These are phyloP conservation scores for Elgaria multicarinata DNA, from an alignment of 2,113 vertebrate species.

Conservation along the genomic window DNA sequence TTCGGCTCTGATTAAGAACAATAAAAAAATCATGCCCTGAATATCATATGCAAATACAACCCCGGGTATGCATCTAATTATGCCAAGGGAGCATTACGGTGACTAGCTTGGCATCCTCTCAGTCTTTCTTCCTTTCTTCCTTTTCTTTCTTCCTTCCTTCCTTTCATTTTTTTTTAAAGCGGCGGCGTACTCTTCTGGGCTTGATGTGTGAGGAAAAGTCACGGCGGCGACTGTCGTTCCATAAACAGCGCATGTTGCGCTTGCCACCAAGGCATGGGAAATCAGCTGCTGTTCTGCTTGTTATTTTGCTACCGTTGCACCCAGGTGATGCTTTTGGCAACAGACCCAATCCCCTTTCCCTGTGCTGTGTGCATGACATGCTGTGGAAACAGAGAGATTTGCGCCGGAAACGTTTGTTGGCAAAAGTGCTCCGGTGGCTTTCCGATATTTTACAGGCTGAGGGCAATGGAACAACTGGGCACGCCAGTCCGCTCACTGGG, in stretches of 20 bases:
- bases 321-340: slow-evolving; percentile 64
- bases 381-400: background rate
- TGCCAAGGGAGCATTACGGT: slow-evolving; percentile 93
- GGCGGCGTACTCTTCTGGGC: slow-evolving; percentile 85
- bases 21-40: slow-evolving; percentile 98
- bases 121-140: slow-evolving; percentile 63
- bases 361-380: background rate
- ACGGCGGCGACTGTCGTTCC: slow-evolving; percentile 77
- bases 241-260: slow-evolving; percentile 80
- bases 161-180: slow-evolving; percentile 87
- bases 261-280: slow-evolving; percentile 72
- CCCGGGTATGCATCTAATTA: slow-evolving; percentile 97
- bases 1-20: slow-evolving; percentile 99
- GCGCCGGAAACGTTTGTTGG: too few species aligned
- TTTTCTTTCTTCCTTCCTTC: slow-evolving; percentile 25
- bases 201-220: slow-evolving; percentile 76
- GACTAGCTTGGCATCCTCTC: slow-evolving; percentile 88
- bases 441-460: too few species aligned
- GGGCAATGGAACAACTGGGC: too few species aligned
- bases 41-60: slow-evolving; percentile 99
- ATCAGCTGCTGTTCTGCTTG: slow-evolving; percentile 73
- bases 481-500: too few species aligned
- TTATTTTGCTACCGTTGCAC: slow-evolving; percentile 66
- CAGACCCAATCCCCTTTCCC: background rate
- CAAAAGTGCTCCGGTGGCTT: too few species aligned